These are phyloP conservation scores for Magallana gigas DNA, from an alignment of 1,140 invertebrate species.

Conservation along the genomic window DNA sequence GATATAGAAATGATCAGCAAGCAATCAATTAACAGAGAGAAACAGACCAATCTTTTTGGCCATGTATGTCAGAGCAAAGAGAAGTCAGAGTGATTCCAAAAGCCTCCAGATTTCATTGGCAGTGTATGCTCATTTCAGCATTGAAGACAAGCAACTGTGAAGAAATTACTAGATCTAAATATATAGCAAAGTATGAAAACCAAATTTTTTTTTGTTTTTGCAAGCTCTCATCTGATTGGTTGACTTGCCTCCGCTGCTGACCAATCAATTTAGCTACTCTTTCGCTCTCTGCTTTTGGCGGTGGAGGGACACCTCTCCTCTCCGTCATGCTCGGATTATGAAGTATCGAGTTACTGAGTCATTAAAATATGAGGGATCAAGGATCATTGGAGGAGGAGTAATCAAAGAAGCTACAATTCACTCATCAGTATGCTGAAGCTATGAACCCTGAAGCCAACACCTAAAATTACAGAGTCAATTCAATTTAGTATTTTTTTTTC, in stretches of 20 bases:
- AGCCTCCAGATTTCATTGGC: too few relatives aligned
- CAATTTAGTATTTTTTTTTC: neutral
- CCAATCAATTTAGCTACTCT: slow-evolving; percentile 19
- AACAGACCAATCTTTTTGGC: too few relatives aligned
- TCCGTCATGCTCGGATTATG: neutral
- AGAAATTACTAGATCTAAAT: neutral
- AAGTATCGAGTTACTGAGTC: neutral
- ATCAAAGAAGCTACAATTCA: neutral
- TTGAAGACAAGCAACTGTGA: neutral
- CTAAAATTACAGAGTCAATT: slow-evolving; percentile 17
- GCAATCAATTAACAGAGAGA: too few relatives aligned
- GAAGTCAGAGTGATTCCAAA: too few relatives aligned
- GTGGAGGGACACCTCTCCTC: neutral
- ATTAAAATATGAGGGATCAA: neutral
- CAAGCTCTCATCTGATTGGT: slow-evolving; percentile 10
- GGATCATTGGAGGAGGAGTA: neutral
- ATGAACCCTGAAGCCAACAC: neutral
- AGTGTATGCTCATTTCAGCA: too few relatives aligned
- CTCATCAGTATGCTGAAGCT: neutral
- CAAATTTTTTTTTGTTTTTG: neutral
- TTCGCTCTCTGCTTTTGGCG: slow-evolving; percentile 6
- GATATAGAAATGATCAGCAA: too few relatives aligned
- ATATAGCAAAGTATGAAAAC: neutral
- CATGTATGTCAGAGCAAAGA: too few relatives aligned
- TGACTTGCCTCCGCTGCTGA: slow-evolving; percentile 28